Percentiles rank a stretch among this genome's conserved stretches.
phyloP scores from a whole-genome alignment of 2,113 vertebrate genomes.

The Thalassoma bifasciatum region DNA sequence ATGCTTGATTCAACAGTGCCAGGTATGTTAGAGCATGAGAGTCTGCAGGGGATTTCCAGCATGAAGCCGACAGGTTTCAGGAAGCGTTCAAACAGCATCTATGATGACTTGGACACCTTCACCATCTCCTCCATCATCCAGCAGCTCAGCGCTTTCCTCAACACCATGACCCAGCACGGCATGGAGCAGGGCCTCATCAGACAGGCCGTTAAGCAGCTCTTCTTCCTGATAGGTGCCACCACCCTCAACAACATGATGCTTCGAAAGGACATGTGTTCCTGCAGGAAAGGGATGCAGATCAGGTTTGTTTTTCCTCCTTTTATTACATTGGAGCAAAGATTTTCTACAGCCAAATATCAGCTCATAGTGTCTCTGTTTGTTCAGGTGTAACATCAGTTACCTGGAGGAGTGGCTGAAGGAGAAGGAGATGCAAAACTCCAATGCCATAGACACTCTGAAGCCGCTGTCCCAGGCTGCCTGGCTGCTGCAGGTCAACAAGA shows the following conservation, averaged over 20 bases:
- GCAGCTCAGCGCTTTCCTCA: conserved; percentile 90
- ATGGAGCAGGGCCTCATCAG: conserved; percentile 89
- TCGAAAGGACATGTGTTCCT: conserved; percentile 99
- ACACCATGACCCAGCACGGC: conserved; percentile 91
- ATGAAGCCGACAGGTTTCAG: conserved; percentile 95
- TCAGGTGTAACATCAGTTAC: conserved; percentile 97
- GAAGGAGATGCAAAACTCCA: conserved; percentile 88
- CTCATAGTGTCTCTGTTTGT: conserved; percentile 2
- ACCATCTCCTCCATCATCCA: conserved; percentile 92
- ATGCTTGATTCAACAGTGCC: conserved; percentile 82
- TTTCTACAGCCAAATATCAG: background rate
- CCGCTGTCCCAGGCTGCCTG: conserved; percentile 94
- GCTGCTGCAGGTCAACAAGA: conserved; percentile 97
- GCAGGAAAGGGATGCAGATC: conserved; percentile 99
- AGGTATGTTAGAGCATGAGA: conserved; percentile 96
- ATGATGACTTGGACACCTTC: conserved; percentile 87
- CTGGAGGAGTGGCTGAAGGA: conserved; percentile 98
- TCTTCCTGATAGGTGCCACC: conserved; percentile 89
- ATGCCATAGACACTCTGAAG: conserved; percentile 90
- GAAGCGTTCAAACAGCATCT: conserved; percentile 92
- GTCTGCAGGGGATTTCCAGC: conserved; percentile 95
- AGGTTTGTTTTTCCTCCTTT: conserved; percentile 81
- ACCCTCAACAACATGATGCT: conserved; percentile 95
- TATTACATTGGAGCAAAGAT: too few species aligned
- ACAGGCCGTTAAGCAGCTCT: conserved; percentile 91